Evolutionary conservation across 2,888 invertebrate species (phyloP), one percentile per base, ranked within the genome.

Genomic region (Agriotes lineatus): DNA sequence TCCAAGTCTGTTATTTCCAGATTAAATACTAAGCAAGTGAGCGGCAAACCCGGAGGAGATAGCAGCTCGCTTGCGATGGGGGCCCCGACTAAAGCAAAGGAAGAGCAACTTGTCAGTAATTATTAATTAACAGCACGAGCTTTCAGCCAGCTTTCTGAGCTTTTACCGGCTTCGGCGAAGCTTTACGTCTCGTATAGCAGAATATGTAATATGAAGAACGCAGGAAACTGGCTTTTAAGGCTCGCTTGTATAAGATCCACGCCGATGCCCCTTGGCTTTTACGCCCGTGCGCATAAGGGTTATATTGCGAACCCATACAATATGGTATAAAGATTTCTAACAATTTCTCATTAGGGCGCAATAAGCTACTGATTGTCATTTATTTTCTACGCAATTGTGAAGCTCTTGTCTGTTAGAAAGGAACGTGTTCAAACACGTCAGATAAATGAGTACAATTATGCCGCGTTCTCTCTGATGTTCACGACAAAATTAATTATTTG

Each of bases 21-120:
- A 39, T 12, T 39, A 5, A n/a, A n/a, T 12, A 42, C 14, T 2
- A 16, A 35, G 20, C 22, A 50, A 25, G 19, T 14, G 33, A 35
- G 66, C 70, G 70, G 70, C 70, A 67, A 69, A 69, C 33, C 20
- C 30, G 2, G 7, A 7, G 25, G n/a, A 39, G 14, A 60, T 16
- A 50, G 65, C 61, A 56, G 70, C 61, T 42, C 61, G 14, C 52
- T n/a, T 61, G 61, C 30, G 76, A 80, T 79, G 76, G 77, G 79
- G 79, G 79, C 74, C 78, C 77, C 78, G 75, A 81, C 82, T 81
- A 80, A 79, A 78, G 81, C 82, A 84, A 84, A 84, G 83, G 84
- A 84, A 83, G 83, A 85, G 84, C 84, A 84, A 83, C 85, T 85
- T 85, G 85, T 84, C 84, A 84, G 85, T 85, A 85, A 85, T 85